These are phyloP conservation scores for Oasisia sp. DNA, from an alignment of 2,888 invertebrate species.

Conservation along the genomic window DNA sequence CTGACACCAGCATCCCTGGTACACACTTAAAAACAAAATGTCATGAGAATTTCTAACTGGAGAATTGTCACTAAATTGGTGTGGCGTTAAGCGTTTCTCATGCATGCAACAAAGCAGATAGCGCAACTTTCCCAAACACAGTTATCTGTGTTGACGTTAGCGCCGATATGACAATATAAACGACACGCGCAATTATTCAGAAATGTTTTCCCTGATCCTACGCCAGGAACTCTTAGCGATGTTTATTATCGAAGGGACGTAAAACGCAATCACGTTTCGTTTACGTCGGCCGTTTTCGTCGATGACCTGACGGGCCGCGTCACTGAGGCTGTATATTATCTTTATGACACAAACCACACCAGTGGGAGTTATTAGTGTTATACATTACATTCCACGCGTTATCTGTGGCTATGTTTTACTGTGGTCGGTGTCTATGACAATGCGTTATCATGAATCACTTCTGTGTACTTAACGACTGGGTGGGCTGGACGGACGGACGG, in stretches of 20 bases:
- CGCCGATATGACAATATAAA: not conserved
- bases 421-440: not conserved
- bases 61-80: no score
- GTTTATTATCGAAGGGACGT: not conserved
- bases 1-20: no score
- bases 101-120: not conserved
- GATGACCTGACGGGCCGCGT: not conserved
- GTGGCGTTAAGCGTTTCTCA: not conserved
- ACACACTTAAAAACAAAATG: no score
- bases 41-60: no score
- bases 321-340: not conserved
- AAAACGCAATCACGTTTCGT: not conserved
- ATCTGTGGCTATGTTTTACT: not conserved
- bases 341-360: not conserved
- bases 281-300: not conserved
- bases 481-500: not conserved
- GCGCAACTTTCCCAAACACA: no score
- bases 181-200: not conserved
- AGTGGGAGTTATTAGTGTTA: not conserved
- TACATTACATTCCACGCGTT: constrained; percentile 13
- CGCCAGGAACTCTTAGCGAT: not conserved
- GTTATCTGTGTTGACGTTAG: not conserved
- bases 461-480: not conserved
- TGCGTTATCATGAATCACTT: not conserved
- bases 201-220: not conserved